A percentile compares a stretch with the other conserved stretches of the same genome.
Conservation (phyloP, 1,140 invertebrate species). For the Bombus balteatus region DNA sequence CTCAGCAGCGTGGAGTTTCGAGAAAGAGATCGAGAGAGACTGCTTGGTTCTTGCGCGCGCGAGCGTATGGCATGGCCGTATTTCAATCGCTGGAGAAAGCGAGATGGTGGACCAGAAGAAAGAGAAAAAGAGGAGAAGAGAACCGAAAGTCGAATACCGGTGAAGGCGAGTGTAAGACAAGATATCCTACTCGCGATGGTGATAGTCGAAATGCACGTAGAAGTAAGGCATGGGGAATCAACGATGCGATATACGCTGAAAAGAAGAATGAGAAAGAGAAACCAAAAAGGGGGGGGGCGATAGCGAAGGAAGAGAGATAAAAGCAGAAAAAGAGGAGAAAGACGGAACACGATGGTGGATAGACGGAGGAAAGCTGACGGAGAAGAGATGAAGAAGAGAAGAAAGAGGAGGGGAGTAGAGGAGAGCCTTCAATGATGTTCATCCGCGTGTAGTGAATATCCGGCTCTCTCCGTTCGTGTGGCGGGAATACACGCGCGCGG, state of each 20-base stretch:
- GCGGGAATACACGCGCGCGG: constrained; percentile 19
- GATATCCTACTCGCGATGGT: constrained; percentile 54
- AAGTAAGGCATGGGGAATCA: constrained; percentile 5
- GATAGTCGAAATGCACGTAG: constrained; percentile 45
- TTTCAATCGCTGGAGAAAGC: constrained; percentile 77
- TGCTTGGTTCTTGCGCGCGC: not conserved
- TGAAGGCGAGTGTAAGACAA: constrained; percentile 62
- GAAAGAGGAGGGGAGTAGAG: constrained; percentile 13
- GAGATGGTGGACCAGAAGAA: constrained; percentile 40
- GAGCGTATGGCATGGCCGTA: constrained; percentile 72
- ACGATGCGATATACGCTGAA: not conserved
- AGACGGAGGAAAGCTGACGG: constrained; percentile 26
- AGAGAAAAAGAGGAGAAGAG: constrained; percentile 35
- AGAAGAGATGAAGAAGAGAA: constrained; percentile 22
- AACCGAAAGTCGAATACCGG: constrained; percentile 73
- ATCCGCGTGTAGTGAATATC: constrained; percentile 70
- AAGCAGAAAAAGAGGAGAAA: constrained; percentile 27
- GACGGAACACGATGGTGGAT: constrained; percentile 11
- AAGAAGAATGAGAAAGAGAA: constrained; percentile 18
- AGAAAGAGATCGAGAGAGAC: constrained; percentile 30
- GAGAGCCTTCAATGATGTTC: constrained; percentile 68
- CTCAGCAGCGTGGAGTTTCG: constrained; percentile 9
- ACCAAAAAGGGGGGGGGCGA: constrained; percentile 13
- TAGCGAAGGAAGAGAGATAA: constrained; percentile 4
- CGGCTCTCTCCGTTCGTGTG: constrained; percentile 53